Evolutionary conservation across 2,888 invertebrate species (phyloP), one percentile per base, ranked within the genome.

Genomic region (Globia sparganii): DNA sequence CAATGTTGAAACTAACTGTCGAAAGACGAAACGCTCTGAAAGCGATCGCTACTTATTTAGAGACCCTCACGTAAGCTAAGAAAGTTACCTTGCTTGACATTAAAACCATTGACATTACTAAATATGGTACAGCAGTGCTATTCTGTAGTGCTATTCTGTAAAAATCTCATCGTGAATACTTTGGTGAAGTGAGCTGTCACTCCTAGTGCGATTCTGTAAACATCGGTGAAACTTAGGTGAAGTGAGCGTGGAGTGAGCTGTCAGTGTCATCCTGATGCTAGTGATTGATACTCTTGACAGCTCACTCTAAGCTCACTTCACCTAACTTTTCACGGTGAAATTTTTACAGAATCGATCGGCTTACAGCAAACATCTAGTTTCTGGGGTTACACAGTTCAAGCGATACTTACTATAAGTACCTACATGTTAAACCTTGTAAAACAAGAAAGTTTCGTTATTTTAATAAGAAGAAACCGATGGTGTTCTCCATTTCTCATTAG

Each of bases 401-500:
- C 3, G n/a, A 77, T 31, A 67, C 31, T 49, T 56, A 8, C 34
- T 53, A 25, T 49, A n/a, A 25, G 25, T 25, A 25, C 1, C 25
- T 11, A 31, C 34, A 53, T 65, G 59, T 65, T 56, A 69, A 72
- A 69, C 46, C 25, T 40, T 83, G 68, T 69, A 40, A 69, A 61
- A 66, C 56, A 53, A 74, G 65, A 79, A 73, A 67, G 34, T 56
- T 72, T 46, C 43, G 37, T 69, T 69, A 72, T 69, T 70, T 83
- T 67, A 84, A 61, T 81, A 77, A 58, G 40, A 58, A 66, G 34
- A 67, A 58, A 53, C 66, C 43, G 37, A 43, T n/a, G 43, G 15
- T 62, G 69, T 28, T 46, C 69, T 79, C 69, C 66, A 66, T 73
- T 59, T 64, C 72, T 84, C 73, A 73, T 81, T 84, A 84, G 78